Evolutionary conservation across 2,797 vertebrate species (phyloP), one percentile per base, ranked within the genome.

Genomic region (Pagetopsis macropterus): DNA sequence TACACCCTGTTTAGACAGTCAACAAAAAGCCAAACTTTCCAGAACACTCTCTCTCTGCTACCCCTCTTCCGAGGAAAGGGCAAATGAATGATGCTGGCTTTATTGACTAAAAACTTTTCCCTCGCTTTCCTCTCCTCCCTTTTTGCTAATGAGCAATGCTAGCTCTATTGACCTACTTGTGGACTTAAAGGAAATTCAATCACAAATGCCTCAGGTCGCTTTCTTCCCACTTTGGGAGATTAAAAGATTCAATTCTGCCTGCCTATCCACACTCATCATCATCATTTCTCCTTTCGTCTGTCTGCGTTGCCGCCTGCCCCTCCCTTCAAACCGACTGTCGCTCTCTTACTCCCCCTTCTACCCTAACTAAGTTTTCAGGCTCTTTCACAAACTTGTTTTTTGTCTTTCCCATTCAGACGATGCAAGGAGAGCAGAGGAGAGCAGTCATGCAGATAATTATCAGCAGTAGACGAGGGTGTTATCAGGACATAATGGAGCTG

Each of bases 181-280:
- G 89, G 88, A 91, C 86, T 90, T 88, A 87, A 88, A 92, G 89
- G 85, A 93, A 94, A 94, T 94, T 90, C 92, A 93, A 94, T 94
- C 92, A 93, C 91, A 92, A 92, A 90, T 91, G 92, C 92, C 92
- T 92, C 89, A 72, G 86, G 91, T 93, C 71, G 78, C 92, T 91
- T 90, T 93, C 90, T 91, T 89, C 84, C 87, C 91, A 91, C 93
- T 94, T 92, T 93, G 85, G 82, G 91, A 93, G 93, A 95, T 94
- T 92, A 94, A 94, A 94, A 92, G 90, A 94, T 94, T 92, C 83
- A 93, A 93, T 93, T 91, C 92, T 91, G 87, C 60, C 70, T 85
- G 88, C 84, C 90, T 85, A 86, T 92, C 92, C 78, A 87, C 85
- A 89, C 86, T 88, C 89, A 91, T 93, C 91, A 89, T 89, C 84